phyloP scores from a whole-genome alignment of 1,140 invertebrate genomes.

The Orius insidiosus region DNA sequence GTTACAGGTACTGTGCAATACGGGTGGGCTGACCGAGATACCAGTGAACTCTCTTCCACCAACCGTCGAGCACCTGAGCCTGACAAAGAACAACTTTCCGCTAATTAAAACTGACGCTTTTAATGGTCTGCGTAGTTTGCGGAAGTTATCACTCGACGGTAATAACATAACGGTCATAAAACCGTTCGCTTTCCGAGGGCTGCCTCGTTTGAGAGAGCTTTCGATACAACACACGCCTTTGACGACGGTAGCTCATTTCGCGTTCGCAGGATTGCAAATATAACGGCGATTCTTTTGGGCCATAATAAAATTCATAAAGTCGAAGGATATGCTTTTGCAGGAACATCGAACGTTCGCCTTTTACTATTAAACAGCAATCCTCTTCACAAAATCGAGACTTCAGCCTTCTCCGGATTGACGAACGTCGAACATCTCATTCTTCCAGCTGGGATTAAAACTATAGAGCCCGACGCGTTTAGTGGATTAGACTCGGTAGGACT shows the following conservation, averaged over 20 bases:
- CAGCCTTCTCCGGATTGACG: constrained; percentile 61
- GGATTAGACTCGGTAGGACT: constrained; percentile 59
- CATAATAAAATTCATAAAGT: constrained; percentile 65
- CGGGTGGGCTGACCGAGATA: constrained; percentile 56
- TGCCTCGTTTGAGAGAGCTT: constrained; percentile 51
- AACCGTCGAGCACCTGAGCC: constrained; percentile 58
- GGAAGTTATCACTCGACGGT: constrained; percentile 56
- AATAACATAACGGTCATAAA: constrained; percentile 64
- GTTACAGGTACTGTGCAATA: constrained; percentile 66
- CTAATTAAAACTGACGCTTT: constrained; percentile 63
- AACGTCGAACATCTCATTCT: constrained; percentile 57
- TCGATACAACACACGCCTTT: constrained; percentile 67
- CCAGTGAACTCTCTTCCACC: constrained; percentile 48
- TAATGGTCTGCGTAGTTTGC: constrained; percentile 44
- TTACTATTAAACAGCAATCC: constrained; percentile 63
- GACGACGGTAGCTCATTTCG: constrained; percentile 52
- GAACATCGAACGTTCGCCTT: constrained; percentile 57
- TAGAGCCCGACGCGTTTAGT: constrained; percentile 60
- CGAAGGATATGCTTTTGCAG: constrained; percentile 63
- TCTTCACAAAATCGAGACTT: constrained; percentile 46
- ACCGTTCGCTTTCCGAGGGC: constrained; percentile 62
- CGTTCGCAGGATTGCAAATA: constrained; percentile 67
- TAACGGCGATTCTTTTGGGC: constrained; percentile 50
- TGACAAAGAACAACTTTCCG: constrained; percentile 63
- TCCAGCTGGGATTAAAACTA: constrained; percentile 51